phyloP scores from a whole-genome alignment of 2,113 vertebrate species.

The Trematocara zebra region DNA sequence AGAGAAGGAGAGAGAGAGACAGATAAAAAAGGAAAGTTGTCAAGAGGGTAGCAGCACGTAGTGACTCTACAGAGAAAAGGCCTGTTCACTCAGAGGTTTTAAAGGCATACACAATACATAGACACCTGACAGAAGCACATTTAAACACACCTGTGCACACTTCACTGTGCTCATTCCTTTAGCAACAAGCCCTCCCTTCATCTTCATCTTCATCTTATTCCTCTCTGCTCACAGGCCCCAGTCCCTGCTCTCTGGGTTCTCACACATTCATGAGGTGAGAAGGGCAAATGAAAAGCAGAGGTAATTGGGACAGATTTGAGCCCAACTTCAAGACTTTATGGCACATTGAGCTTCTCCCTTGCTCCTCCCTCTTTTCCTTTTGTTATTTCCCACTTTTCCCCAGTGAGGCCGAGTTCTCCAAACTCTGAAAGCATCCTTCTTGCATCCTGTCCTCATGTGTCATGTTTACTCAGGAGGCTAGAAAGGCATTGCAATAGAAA shows the following conservation, averaged over 20 bases:
- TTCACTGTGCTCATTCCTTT: conserved; percentile 5
- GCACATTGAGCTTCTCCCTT: conserved; percentile 10
- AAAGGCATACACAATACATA: neutral
- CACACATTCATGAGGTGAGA: conserved; percentile 31
- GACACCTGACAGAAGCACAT: neutral
- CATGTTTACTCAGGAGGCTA: conserved; percentile 26
- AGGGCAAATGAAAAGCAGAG: conserved; percentile 41
- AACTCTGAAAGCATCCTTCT: conserved; percentile 31
- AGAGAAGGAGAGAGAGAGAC: neutral
- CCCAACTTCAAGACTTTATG: conserved; percentile 37
- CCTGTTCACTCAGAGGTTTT: neutral
- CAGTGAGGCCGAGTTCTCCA: neutral
- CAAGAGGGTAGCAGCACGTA: neutral
- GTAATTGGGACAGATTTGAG: conserved; percentile 39
- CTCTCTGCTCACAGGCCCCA: neutral
- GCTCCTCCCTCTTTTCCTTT: conserved; percentile 8
- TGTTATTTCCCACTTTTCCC: conserved; percentile 12
- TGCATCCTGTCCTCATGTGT: conserved; percentile 33
- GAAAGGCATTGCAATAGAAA: conserved; percentile 18
- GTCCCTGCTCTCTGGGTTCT: neutral
- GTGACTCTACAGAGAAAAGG: neutral
- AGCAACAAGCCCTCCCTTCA: neutral
- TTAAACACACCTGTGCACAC: conserved; percentile 32
- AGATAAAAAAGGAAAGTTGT: neutral
- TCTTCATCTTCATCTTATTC: neutral